Evolutionary conservation across 2,113 vertebrate species (phyloP).

Genomic region (Falco punctatus): DNA sequence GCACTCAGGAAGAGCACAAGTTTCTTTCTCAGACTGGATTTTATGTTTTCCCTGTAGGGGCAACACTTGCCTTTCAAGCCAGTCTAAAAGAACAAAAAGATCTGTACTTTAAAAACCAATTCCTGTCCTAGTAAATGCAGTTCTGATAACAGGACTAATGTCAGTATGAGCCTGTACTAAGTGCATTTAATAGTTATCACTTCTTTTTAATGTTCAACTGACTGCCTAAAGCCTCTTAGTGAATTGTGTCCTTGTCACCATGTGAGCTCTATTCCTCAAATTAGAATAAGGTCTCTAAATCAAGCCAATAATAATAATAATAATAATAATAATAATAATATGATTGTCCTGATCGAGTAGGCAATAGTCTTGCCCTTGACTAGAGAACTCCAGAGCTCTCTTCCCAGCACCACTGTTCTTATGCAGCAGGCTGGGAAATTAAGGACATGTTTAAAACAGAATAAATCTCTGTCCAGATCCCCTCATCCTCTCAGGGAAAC

Average conservation of each 20-base stretch:
- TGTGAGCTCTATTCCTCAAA: background rate
- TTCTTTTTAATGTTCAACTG: background rate
- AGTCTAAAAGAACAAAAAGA: background rate
- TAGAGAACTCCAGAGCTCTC: background rate
- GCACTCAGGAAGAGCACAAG: background rate
- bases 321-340: background rate
- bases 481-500: background rate
- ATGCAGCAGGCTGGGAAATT: background rate
- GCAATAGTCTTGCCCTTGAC: background rate
- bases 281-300: background rate
- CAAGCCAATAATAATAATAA: background rate
- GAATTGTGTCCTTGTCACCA: background rate
- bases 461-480: background rate
- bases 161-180: background rate
- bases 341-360: background rate
- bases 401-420: background rate
- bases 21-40: background rate
- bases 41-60: conserved; percentile 19
- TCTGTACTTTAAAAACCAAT: background rate
- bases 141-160: background rate
- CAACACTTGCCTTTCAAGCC: conserved; percentile 15
- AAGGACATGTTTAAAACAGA: background rate
- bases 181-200: background rate
- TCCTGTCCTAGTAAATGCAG: background rate
- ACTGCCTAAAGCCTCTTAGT: background rate